These are phyloP conservation scores for Tyrophagus putrescentiae DNA, from an alignment of 1,140 invertebrate species.

Conservation along the genomic window DNA sequence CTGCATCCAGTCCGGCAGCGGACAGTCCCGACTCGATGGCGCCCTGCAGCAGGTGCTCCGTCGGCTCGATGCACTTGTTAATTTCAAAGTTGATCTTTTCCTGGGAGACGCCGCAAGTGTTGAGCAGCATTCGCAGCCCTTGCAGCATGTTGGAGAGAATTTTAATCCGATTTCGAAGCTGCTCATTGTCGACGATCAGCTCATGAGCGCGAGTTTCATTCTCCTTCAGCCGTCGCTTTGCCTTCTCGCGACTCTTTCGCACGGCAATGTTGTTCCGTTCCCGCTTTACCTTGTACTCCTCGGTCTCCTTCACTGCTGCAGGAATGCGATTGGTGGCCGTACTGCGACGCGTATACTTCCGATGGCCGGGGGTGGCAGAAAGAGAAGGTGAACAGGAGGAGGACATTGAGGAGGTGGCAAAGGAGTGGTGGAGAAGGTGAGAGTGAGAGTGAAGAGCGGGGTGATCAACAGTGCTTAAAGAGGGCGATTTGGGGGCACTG, in stretches of 20 bases:
- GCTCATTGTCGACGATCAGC: conserved; percentile 8
- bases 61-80: not conserved
- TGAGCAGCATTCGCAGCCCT: conserved; percentile 6
- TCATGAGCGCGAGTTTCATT: conserved; percentile 14
- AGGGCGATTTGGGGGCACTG: too few relatives aligned
- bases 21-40: not conserved
- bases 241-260: conserved; percentile 13
- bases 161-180: conserved; percentile 7
- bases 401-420: too few relatives aligned
- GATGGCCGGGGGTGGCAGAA: not conserved
- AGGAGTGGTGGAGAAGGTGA: too few relatives aligned
- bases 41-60: too few relatives aligned
- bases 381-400: not conserved
- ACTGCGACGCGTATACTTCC: not conserved
- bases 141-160: not conserved
- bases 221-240: conserved; percentile 8
- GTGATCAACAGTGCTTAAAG: too few relatives aligned
- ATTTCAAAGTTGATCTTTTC: conserved; percentile 7
- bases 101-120: conserved; percentile 2
- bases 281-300: conserved; percentile 18
- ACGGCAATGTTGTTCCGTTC: conserved; percentile 16
- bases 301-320: conserved; percentile 1
- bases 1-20: not conserved
- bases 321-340: not conserved
- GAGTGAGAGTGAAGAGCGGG: too few relatives aligned